Evolutionary conservation across 2,797 vertebrate species (phyloP), one percentile per base, ranked within the genome.

Genomic region (Neostethus bicornis): DNA sequence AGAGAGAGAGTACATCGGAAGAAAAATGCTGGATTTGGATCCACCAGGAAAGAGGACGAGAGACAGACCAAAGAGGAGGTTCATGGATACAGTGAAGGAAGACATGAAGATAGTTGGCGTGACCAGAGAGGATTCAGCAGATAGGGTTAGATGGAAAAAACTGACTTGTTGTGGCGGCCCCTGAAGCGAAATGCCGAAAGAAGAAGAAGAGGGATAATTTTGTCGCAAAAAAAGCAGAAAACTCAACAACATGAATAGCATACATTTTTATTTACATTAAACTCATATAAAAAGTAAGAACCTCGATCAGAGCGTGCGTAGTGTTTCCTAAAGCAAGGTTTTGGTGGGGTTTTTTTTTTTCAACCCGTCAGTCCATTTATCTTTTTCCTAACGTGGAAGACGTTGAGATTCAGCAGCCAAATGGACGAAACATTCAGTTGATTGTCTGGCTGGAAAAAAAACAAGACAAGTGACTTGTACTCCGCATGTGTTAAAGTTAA

Each of bases 221-320:
- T n/a, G n/a, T 17, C 10, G 7, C 47, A 12, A 19, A 13, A 19
- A 6, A 14, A 14, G 13, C 1, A 34, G 47, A 42, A 28, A 29
- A 42, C 7, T 4, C 29, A 35, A 46, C 20, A 62, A 29, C 28
- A 16, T 47, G 55, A 55, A 39, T 53, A 44, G 80, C 78, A 80
- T 80, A 77, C 50, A 37, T 71, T 88, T 91, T 91, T 90, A 92
- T 91, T 91, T 90, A 92, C 90, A 90, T 74, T 89, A 84, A n/a
- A 77, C 66, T 80, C 55, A 72, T 76, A 90, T 87, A 90, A 90
- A 91, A 91, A 89, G 73, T 86, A 81, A 61, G 71, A 87, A 86
- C 61, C 49, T 84, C 73, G 70, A 88, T 87, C 68, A 81, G 57
- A 79, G 84, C 78, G 49, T 84, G 80, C 73, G 73, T 87, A 86